phyloP scores from a whole-genome alignment of 2,888 invertebrate species.

The Digitonthophagus gazella region DNA sequence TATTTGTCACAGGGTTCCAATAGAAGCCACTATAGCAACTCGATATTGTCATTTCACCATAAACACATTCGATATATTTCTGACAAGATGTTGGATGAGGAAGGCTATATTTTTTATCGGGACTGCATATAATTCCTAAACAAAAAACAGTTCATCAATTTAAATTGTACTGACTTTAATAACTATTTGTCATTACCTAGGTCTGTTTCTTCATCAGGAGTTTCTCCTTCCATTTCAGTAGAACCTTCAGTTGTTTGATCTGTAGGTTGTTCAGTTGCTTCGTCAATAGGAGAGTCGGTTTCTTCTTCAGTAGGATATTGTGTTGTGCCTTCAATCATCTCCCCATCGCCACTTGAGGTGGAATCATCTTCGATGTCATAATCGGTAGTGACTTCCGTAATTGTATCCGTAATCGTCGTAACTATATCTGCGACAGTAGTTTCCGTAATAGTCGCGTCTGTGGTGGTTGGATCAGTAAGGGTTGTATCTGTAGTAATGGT shows the following conservation, averaged over 20 bases:
- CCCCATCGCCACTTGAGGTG: not conserved
- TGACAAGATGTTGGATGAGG: conserved; percentile 5
- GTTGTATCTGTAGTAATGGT: no score
- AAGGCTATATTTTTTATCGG: not conserved
- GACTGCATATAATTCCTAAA: not conserved
- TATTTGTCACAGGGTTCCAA: conserved; percentile 17
- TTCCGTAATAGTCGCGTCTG: no score
- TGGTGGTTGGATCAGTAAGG: no score
- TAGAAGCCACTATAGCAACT: conserved; percentile 20
- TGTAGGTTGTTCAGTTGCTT: not conserved
- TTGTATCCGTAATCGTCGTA: no score
- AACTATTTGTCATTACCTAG: not conserved
- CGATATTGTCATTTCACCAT: conserved; percentile 16
- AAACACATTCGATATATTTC: conserved; percentile 9
- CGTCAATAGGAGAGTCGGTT: not conserved
- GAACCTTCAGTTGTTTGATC: not conserved
- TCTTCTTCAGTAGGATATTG: not conserved
- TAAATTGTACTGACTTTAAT: no score
- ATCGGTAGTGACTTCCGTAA: no score
- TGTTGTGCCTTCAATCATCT: not conserved
- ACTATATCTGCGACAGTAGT: no score
- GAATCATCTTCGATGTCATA: no score
- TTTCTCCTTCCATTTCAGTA: no score
- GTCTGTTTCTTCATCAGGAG: not conserved
- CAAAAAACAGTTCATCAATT: no score